Conservation (phyloP, 2,113 vertebrate species). For the Rostratula benghalensis region DNA sequence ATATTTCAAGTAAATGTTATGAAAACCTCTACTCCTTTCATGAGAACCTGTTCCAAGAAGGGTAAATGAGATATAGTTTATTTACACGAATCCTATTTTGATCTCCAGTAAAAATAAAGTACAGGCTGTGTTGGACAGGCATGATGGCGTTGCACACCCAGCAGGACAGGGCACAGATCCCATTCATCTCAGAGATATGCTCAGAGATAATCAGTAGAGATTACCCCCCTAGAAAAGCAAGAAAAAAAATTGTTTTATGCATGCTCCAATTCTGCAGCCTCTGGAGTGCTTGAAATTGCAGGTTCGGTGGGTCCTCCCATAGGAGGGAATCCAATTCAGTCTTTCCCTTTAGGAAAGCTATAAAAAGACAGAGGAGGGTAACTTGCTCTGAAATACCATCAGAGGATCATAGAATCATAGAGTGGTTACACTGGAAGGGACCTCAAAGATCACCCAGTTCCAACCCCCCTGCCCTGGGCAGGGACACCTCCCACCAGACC, state of each 20-base stretch:
- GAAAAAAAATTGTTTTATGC: background rate
- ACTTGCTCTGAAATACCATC: background rate
- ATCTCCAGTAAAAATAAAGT: background rate
- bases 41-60: slow-evolving; percentile 28
- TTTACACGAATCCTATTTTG: slow-evolving; percentile 35
- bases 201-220: background rate
- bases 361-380: background rate
- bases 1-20: slow-evolving; percentile 65
- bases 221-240: background rate
- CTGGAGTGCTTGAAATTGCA: background rate
- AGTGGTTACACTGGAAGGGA: background rate
- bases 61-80: slow-evolving; percentile 23
- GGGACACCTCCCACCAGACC: background rate
- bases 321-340: background rate
- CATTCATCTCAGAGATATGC: background rate
- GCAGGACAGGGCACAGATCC: background rate
- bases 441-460: background rate
- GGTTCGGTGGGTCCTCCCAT: background rate
- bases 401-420: background rate
- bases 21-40: slow-evolving; percentile 48
- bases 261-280: background rate
- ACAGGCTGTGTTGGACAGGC: background rate
- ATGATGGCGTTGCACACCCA: background rate
- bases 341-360: background rate
- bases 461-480: background rate